These are phyloP conservation scores for Folsomia manolachei DNA, from an alignment of 2,888 invertebrate genomes.

Conservation along the genomic window DNA sequence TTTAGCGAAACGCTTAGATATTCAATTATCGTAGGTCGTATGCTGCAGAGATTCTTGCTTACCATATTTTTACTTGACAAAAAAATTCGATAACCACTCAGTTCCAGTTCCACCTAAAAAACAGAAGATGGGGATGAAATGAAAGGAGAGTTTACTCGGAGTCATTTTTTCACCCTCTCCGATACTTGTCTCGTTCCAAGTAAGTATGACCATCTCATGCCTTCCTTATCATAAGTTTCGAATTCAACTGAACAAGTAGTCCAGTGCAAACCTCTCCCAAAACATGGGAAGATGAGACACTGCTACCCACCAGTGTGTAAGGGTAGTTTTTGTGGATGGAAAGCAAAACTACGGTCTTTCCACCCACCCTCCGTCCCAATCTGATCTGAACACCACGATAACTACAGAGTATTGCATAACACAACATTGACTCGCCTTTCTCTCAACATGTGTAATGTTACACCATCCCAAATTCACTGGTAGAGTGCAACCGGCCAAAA, in stretches of 20 bases:
- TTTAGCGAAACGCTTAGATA: too few species aligned
- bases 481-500: background rate
- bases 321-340: background rate
- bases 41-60: too few species aligned
- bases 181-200: too few species aligned
- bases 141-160: background rate
- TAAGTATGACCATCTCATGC: background rate
- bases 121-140: slow-evolving; percentile 21
- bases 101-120: background rate
- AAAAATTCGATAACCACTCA: too few species aligned
- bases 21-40: too few species aligned
- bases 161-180: background rate
- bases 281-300: slow-evolving; percentile 5
- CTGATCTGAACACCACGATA: background rate
- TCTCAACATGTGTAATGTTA: slow-evolving; percentile 14
- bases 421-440: slow-evolving; percentile 2
- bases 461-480: background rate
- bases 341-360: slow-evolving; percentile 7
- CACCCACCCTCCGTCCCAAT: background rate
- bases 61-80: too few species aligned
- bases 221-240: background rate
- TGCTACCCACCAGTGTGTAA: too few species aligned
- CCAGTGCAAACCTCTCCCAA: background rate
- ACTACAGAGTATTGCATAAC: slow-evolving; percentile 3
- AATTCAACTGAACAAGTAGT: background rate